phyloP scores from a whole-genome alignment of 2,113 vertebrate species.

The Mobula hypostoma region DNA sequence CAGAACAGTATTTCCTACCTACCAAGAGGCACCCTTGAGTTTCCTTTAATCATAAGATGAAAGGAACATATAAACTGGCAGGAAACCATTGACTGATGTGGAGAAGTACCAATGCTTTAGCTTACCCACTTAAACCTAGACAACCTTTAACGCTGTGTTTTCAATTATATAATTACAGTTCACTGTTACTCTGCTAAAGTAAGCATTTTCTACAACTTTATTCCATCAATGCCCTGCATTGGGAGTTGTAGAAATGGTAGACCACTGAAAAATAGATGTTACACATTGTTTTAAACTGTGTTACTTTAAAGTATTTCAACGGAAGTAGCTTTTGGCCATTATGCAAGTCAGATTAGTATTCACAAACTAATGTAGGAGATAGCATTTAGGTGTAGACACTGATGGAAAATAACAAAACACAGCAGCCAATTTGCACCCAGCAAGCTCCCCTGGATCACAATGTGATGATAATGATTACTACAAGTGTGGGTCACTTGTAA shows the following conservation, averaged over 20 bases:
- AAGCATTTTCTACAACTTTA: neutral
- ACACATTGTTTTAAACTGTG: neutral
- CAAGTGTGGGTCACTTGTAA: neutral
- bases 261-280: neutral
- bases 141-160: neutral
- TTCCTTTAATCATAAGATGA: constrained; percentile 33
- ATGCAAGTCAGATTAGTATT: too few species aligned
- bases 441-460: too few species aligned
- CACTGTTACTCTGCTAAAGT: neutral
- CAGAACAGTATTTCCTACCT: neutral
- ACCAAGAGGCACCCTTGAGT: neutral
- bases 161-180: constrained; percentile 1
- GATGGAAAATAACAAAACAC: too few species aligned
- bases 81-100: constrained; percentile 19
- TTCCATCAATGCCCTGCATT: neutral
- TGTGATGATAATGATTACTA: too few species aligned
- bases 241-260: too few species aligned
- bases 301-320: neutral
- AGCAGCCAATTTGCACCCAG: too few species aligned
- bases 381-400: too few species aligned
- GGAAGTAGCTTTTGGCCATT: neutral
- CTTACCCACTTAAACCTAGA: neutral
- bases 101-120: neutral
- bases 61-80: constrained; percentile 28
- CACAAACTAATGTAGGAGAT: too few species aligned